These are phyloP conservation scores for Darevskia mixta DNA, from an alignment of 2,797 vertebrate genomes.

Conservation along the genomic window DNA sequence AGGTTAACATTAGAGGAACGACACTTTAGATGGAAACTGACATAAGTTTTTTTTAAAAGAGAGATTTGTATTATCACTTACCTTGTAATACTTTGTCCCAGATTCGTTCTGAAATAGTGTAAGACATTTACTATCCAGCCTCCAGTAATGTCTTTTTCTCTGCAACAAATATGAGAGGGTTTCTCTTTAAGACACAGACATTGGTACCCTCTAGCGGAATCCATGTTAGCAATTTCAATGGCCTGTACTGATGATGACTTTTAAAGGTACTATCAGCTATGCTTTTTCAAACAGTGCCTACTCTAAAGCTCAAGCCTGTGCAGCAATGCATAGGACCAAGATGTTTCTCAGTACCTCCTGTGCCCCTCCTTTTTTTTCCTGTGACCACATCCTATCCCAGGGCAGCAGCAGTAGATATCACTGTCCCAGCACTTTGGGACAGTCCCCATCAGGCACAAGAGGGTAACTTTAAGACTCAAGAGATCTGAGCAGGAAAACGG, in stretches of 20 bases:
- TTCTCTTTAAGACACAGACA: conserved; percentile 41
- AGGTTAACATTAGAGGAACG: conserved; percentile 55
- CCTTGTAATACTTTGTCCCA: conserved; percentile 98
- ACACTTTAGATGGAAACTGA: conserved; percentile 61
- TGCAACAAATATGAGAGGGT: conserved; percentile 73
- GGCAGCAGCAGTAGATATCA: not conserved
- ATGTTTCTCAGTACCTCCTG: not conserved
- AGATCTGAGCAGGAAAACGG: not conserved
- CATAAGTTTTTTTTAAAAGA: not conserved
- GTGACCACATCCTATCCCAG: not conserved
- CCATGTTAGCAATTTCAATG: not conserved
- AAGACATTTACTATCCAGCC: conserved; percentile 97
- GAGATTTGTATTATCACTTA: conserved; percentile 70
- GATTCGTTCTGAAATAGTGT: conserved; percentile 96
- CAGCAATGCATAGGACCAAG: not conserved
- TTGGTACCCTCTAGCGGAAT: not conserved
- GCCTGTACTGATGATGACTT: not conserved
- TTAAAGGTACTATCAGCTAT: not conserved
- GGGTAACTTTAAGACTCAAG: not conserved
- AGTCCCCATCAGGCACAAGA: not conserved
- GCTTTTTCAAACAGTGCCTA: not conserved
- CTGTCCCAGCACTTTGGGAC: not conserved
- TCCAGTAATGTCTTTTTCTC: conserved; percentile 98
- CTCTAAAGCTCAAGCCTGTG: not conserved
- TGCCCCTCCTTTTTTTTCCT: not conserved